Evolutionary conservation across 2,797 vertebrate species (phyloP), one percentile per base, ranked within the genome.

Genomic region (Tapirus indicus): DNA sequence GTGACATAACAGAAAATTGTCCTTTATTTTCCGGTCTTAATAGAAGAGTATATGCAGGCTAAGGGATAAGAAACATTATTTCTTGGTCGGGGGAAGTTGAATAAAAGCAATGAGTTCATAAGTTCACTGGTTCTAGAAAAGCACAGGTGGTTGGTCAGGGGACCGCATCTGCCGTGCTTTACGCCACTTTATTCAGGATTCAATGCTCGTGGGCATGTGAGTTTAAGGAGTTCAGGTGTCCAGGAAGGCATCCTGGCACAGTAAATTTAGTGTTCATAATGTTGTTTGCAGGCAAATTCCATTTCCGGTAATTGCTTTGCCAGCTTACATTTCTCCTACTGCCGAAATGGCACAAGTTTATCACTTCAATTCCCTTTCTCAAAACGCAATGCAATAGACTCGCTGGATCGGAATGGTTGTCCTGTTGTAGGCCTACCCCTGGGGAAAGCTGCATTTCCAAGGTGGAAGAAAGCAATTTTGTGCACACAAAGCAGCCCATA

Each of bases 21-120:
- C 8, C 88, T 93, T 91, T 71, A 83, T 92, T 93, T 95, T 94
- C 85, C 95, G 90, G 29, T 87, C 87, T 97, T 96, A 74, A 91
- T 32, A 94, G 80, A 93, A 95, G 41, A 64, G 35, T 62, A 83
- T 87, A 44, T 60, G 25, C 64, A 83, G 69, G 74, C 52, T 58
- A 95, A 93, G 41, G 54, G 72, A 58, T 54, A 74, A 96, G 85
- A 93, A 96, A 87, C n/a, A 52, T 44, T 32, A 84, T 91, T 79
- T 91, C 56, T 71, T 27, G 11, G 64, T 90, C 69, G 86, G 12
- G 87, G 74, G 27, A 88, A 94, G 54, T 2, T 49, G 78, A 93
- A 58, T 41, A 56, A 80, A 60, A 71, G 41, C 74, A 79, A n/a
- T 52, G 72, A 58, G 38, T 71, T 86, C 29, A 8, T 87, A 79